phyloP scores from a whole-genome alignment of 1,140 invertebrate species.

The Drosophila jambulina region DNA sequence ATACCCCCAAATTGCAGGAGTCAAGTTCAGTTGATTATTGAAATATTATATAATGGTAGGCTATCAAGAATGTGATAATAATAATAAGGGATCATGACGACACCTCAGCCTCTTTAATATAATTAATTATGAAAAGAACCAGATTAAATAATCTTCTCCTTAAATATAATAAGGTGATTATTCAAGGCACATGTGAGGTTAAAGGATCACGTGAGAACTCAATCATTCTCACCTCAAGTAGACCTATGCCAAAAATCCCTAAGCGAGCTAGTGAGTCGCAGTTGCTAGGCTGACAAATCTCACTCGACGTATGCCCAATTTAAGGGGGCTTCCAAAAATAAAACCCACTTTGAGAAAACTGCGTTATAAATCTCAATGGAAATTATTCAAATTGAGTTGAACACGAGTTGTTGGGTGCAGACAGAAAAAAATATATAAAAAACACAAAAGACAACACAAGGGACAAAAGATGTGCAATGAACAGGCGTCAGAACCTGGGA shows the following conservation, averaged over 20 bases:
- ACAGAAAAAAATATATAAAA: conserved; percentile 1
- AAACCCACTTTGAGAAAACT: conserved; percentile 58
- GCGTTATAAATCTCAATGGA: conserved; percentile 74
- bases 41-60: conserved; percentile 8
- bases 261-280: not conserved
- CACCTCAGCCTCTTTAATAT: not conserved
- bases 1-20: conserved; percentile 37
- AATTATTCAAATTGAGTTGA: conserved; percentile 72
- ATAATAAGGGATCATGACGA: not conserved
- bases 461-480: conserved; percentile 13
- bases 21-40: conserved; percentile 29
- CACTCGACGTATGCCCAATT: conserved; percentile 47
- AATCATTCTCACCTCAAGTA: not conserved
- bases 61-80: not conserved
- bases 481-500: not conserved
- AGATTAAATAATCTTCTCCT: not conserved
- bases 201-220: conserved; percentile 14
- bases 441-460: conserved; percentile 42
- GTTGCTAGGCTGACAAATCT: conserved; percentile 41
- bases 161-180: not conserved
- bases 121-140: conserved; percentile 1
- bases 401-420: conserved; percentile 10
- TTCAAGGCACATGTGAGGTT: not conserved
- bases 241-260: conserved; percentile 36
- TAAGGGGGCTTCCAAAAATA: conserved; percentile 72